Conservation (phyloP, 2,113 vertebrate genomes). For the mouse (Mus musculus) region DNA sequence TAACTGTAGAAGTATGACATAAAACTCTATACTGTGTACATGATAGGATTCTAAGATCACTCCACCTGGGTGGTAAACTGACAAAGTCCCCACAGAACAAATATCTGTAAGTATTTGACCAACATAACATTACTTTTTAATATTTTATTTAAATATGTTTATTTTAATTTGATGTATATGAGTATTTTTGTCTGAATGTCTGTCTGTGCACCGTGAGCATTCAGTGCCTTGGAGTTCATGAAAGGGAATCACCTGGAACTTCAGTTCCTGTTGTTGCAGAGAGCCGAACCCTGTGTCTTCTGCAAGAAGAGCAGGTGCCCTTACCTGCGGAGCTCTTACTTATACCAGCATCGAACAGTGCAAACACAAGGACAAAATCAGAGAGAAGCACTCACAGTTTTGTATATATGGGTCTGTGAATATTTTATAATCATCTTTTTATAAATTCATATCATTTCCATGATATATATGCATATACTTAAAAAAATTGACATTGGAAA, state of each 20-base stretch:
- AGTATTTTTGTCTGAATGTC: not conserved
- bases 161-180: not conserved
- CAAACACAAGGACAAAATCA: too few relatives aligned
- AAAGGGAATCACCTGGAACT: not conserved
- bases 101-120: not conserved
- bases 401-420: not conserved
- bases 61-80: not conserved
- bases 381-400: not conserved
- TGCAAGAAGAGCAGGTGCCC: not conserved
- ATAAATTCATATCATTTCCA: not conserved
- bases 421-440: not conserved
- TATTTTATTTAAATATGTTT: not conserved
- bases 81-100: not conserved
- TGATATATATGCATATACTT: not conserved
- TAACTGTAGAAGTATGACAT: not conserved
- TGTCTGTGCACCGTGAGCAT: too few relatives aligned
- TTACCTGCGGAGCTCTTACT: not conserved
- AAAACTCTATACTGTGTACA: not conserved
- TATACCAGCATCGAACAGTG: not conserved
- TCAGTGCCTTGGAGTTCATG: not conserved
- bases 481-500: too few relatives aligned
- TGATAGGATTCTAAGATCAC: not conserved
- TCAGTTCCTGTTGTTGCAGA: not conserved
- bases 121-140: not conserved
- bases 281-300: not conserved